Conservation (phyloP, 2,113 vertebrate genomes). For the Poecile atricapillus region DNA sequence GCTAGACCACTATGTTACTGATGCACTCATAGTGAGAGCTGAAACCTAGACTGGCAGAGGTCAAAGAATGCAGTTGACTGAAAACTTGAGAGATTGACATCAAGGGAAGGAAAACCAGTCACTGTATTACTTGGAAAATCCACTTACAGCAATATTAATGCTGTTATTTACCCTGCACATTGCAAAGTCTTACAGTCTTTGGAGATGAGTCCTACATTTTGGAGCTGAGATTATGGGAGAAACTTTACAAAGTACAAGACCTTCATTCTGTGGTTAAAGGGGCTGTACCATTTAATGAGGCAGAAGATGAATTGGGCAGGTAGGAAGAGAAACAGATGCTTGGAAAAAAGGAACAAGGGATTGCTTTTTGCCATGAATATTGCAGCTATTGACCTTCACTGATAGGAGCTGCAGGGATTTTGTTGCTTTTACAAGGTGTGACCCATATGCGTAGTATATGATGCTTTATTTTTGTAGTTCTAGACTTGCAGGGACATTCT, state of each 20-base stretch:
- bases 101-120: background rate
- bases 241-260: background rate
- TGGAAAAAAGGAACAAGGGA: background rate
- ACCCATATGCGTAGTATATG: background rate
- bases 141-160: background rate
- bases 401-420: background rate
- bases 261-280: background rate
- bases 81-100: background rate
- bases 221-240: background rate
- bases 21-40: background rate
- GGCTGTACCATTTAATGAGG: background rate
- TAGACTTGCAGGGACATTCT: background rate
- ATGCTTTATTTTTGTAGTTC: background rate
- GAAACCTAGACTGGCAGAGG: background rate
- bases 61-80: background rate
- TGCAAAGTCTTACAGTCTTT: background rate
- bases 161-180: background rate
- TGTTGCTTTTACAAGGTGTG: background rate
- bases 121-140: background rate
- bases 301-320: background rate
- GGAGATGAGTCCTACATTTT: background rate
- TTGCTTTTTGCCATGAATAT: background rate
- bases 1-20: background rate
- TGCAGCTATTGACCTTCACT: background rate
- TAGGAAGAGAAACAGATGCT: background rate